These are phyloP conservation scores for Phyllotreta striolata DNA, from an alignment of 2,888 invertebrate species.

Conservation along the genomic window DNA sequence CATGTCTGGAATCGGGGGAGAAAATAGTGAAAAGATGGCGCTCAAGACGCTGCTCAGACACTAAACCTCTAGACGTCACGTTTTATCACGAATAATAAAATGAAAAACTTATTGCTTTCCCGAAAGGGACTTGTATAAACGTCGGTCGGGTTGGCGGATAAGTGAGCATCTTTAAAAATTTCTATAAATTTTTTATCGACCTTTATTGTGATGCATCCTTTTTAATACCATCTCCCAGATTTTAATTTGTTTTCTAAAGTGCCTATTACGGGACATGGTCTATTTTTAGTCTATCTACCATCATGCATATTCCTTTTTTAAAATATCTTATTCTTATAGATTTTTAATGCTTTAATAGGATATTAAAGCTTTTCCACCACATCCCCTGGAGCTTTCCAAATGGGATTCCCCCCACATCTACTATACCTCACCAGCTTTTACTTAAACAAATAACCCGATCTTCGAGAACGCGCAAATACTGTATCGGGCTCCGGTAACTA, in stretches of 20 bases:
- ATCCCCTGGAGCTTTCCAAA: constrained; percentile 5
- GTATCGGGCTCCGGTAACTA: constrained; percentile 10
- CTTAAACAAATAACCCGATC: neutral
- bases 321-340: no score
- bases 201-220: neutral
- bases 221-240: neutral
- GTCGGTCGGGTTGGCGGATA: neutral
- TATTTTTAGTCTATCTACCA: no score
- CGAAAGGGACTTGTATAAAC: neutral
- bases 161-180: constrained; percentile 2
- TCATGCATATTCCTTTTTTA: no score
- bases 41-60: constrained; percentile 2
- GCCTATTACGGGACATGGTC: no score
- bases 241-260: neutral
- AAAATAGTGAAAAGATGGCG: constrained; percentile 35
- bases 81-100: constrained; percentile 35
- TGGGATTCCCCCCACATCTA: constrained; percentile 2
- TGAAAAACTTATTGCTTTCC: constrained; percentile 29
- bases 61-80: constrained; percentile 23
- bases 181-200: constrained; percentile 6
- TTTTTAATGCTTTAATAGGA: no score
- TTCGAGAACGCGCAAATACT: constrained; percentile 26
- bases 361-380: constrained; percentile 1
- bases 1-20: constrained; percentile 29
- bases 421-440: constrained; percentile 5